Base-by-base conservation (phyloP, 2,797 vertebrate species). In the Gymnothorax reevesii region DNA sequence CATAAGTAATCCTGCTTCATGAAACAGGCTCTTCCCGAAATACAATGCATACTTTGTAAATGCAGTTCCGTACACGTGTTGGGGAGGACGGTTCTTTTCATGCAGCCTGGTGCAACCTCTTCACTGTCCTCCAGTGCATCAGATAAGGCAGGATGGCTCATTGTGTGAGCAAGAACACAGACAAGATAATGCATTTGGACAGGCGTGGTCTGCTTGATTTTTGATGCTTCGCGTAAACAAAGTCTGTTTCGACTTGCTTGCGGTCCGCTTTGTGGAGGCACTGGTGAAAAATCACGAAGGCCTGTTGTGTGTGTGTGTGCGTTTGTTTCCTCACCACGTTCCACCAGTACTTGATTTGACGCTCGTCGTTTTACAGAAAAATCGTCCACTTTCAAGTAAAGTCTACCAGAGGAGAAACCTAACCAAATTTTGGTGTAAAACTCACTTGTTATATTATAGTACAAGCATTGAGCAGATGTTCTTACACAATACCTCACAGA, bases 221-320 rank as follows among this genome's bases (percentile, higher is more conserved):
- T 82, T 55, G 25, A 62, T 69, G 49, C 20, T 82, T 71, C 12
- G 59, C 64, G 17, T 55, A 49, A 64, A 83, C 59, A 27, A 62
- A 73, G 80, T 86, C 33, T 83, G 64, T 82, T 73, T 55, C 75
- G 54, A 59, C 82, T 71, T 83, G 64, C 55, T 52, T 60, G 62
- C 49, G 20, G 82, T 25, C 62, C 33, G 62, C 9, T 57, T 62
- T 69, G 85, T 83, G 62, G 42, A 80, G 62, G 33, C n/a, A 57
- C 27, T 71, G 80, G 85, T 60, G 69, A 86, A 60, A 20, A 3
- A 13, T 22, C 17, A 60, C 10, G n/a, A n/a, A 71, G 59, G 49
- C 15, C 57, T 25, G 15, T 17, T 62, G 15, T 62, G 60, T 62
- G 15, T 62, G 60, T 62, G 15, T 62, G 60, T 62, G 60, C 20